Evolutionary conservation across 1,140 invertebrate genomes (phyloP).

Genomic region (Diorhabda elongata): DNA sequence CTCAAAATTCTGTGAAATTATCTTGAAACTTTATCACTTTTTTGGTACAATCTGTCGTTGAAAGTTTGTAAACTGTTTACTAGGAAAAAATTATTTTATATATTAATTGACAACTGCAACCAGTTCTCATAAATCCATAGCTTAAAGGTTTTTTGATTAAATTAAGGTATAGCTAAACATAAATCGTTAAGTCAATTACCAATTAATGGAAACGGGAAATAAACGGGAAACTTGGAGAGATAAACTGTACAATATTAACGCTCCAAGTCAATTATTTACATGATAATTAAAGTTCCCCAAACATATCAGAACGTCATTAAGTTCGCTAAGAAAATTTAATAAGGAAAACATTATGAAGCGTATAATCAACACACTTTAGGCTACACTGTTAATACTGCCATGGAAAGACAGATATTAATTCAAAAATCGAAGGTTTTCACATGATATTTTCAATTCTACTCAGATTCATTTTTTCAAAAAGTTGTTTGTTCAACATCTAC

Average conservation of each 20-base stretch:
- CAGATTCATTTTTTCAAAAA: too few species aligned
- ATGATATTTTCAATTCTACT: too few species aligned
- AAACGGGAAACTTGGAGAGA: slow-evolving; percentile 31
- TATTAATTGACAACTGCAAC: too few species aligned
- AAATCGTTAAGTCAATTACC: slow-evolving; percentile 10
- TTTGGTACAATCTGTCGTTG: too few species aligned
- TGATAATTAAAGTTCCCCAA: slow-evolving; percentile 38
- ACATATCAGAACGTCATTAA: slow-evolving; percentile 38
- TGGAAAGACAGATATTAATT: background rate
- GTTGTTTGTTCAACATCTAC: too few species aligned
- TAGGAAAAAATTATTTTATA: too few species aligned
- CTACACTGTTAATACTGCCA: slow-evolving; percentile 26
- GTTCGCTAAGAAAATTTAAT: slow-evolving; percentile 39
- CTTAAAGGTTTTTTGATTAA: too few species aligned
- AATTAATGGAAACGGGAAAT: slow-evolving; percentile 24
- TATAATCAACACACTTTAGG: slow-evolving; percentile 32
- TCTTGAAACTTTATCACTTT: too few species aligned
- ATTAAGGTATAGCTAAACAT: background rate
- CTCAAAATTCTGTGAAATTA: too few species aligned
- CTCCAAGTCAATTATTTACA: slow-evolving; percentile 36
- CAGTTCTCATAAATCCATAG: too few species aligned
- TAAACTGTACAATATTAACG: slow-evolving; percentile 37
- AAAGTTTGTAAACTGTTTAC: too few species aligned
- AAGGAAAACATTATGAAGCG: slow-evolving; percentile 37
- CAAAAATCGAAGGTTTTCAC: too few species aligned